phyloP scores from a whole-genome alignment of 2,888 invertebrate genomes.

The Ectobius pallidus region DNA sequence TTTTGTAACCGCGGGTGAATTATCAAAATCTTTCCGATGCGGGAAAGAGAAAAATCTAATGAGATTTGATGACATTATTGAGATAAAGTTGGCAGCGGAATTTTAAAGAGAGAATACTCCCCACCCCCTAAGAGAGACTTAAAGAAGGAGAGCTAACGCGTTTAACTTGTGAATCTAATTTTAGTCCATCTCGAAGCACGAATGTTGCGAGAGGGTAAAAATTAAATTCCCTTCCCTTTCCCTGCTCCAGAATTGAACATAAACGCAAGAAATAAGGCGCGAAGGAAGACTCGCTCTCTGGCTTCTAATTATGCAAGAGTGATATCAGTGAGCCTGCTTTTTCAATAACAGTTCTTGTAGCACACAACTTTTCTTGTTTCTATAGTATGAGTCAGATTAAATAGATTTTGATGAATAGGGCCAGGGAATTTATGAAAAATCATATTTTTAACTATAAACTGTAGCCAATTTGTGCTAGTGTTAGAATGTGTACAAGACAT shows the following conservation, averaged over 20 bases:
- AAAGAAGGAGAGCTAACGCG: slow-evolving; percentile 56
- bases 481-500: too few relatives aligned
- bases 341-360: too few relatives aligned
- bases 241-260: slow-evolving; percentile 36
- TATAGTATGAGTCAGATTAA: too few relatives aligned
- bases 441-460: too few relatives aligned
- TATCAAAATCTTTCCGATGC: slow-evolving; percentile 38
- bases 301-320: neutral
- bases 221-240: slow-evolving; percentile 51
- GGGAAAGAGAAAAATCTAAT: slow-evolving; percentile 34
- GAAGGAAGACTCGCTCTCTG: neutral
- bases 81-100: slow-evolving; percentile 33
- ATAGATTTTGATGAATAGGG: too few relatives aligned
- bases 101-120: slow-evolving; percentile 27
- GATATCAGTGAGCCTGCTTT: neutral
- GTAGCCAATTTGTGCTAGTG: too few relatives aligned
- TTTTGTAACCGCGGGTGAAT: neutral
- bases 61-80: slow-evolving; percentile 39
- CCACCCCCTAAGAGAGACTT: slow-evolving; percentile 48
- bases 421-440: too few relatives aligned
- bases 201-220: slow-evolving; percentile 54
- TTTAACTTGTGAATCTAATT: slow-evolving; percentile 59
- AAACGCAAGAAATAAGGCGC: slow-evolving; percentile 17
- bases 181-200: slow-evolving; percentile 57
- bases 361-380: too few relatives aligned